Percentiles rank a stretch among this genome's conserved stretches.
phyloP scores from a whole-genome alignment of 2,888 invertebrate genomes.

The Pomacea canaliculata region DNA sequence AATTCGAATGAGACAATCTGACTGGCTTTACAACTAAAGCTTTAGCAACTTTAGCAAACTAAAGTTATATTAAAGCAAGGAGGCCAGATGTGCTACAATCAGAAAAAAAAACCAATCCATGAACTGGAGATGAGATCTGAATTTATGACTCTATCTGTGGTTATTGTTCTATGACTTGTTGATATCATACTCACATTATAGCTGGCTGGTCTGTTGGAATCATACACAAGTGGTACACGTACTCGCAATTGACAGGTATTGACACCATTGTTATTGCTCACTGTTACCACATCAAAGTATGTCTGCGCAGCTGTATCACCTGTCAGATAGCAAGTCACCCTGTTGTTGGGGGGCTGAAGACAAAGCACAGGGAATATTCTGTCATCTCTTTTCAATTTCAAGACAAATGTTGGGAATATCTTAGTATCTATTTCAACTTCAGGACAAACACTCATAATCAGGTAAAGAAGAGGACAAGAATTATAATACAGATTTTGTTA shows the following conservation, averaged over 20 bases:
- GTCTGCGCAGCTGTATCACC: conserved; percentile 33
- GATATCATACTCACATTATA: conserved; percentile 15
- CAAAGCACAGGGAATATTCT: neutral
- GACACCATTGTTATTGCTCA: conserved; percentile 12
- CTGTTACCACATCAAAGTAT: conserved; percentile 27
- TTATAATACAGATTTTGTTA: neutral
- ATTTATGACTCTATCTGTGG: too few relatives aligned
- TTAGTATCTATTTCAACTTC: too few relatives aligned
- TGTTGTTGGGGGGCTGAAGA: conserved; percentile 45
- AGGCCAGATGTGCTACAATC: too few relatives aligned
- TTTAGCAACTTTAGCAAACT: too few relatives aligned
- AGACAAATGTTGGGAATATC: too few relatives aligned
- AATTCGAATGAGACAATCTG: too few relatives aligned
- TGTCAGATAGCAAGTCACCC: conserved; percentile 34
- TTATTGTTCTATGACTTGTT: too few relatives aligned
- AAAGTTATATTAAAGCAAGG: too few relatives aligned
- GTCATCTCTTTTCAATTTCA: too few relatives aligned
- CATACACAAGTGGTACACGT: conserved; percentile 6
- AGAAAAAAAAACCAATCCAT: too few relatives aligned
- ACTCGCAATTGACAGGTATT: conserved; percentile 16
- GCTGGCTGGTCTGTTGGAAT: neutral
- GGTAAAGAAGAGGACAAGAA: neutral
- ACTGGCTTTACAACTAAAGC: too few relatives aligned
- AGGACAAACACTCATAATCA: neutral
- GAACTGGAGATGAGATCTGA: too few relatives aligned